Evolutionary conservation across 2,888 invertebrate species (phyloP), one percentile per base, ranked within the genome.

Genomic region (Parthenolecanium corni): DNA sequence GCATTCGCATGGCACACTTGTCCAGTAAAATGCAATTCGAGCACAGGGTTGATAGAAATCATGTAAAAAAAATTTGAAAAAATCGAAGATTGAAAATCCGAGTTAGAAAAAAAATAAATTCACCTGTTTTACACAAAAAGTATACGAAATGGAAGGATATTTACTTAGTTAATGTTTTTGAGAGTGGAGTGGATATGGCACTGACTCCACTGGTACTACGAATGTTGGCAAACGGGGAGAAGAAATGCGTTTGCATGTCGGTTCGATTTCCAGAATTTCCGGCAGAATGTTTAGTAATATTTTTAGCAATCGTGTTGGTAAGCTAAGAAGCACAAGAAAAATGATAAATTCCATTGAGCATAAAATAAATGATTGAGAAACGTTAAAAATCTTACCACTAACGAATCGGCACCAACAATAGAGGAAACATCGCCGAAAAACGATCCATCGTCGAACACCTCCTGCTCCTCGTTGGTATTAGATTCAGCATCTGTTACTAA

Each of bases 401-500:
- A 2, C 21, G 54, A 38, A 23, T 54, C 54, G 6, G 31, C 4
- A 6, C 38, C 38, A 24, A 54, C 38, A n/a, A 54, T 54, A 20
- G 54, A 23, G 9, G 54, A 54, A 54, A 54, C 20, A 24, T 54
- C 54, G 23, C 54, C 54, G n/a, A 54, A 54, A 20, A 54, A 36
- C 14, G 38, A 38, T 40, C 38, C 40, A 42, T 54, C 54, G 6
- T 54, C 42, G 54, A 24, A 40, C 54, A 54, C 42, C 24, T 42
- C 54, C 31, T 31, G 31, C 31, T n/a, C n/a, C n/a, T n/a, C 54
- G 24, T 23, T 24, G 21, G 38, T 21, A 23, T 54, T 54, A n/a
- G 18, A 24, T 1, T 40, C 42, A 36, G 24, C 23, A 38, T 16
- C 23, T 38, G 38, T 21, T 38, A 18, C 38, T 52, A 52, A 24